Evolutionary conservation across 2,888 invertebrate genomes (phyloP).

Genomic region (Chouioia cunea): DNA sequence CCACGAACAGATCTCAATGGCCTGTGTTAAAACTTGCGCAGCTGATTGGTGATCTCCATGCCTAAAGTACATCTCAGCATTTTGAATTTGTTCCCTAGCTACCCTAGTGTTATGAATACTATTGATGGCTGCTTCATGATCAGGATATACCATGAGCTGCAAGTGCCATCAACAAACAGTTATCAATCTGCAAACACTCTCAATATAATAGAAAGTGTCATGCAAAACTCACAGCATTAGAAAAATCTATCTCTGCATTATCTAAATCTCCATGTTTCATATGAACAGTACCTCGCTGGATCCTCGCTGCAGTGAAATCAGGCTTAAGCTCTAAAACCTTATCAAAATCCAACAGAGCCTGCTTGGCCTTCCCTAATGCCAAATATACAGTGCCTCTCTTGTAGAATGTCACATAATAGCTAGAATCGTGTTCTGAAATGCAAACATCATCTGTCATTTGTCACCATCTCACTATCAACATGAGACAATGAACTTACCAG

Average conservation of each 20-base stretch:
- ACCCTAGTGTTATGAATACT: slow-evolving; percentile 78
- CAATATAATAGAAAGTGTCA: slow-evolving; percentile 1
- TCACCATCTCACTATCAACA: neutral
- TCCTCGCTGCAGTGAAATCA: slow-evolving; percentile 90
- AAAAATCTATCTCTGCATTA: slow-evolving; percentile 85
- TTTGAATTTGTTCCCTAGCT: slow-evolving; percentile 74
- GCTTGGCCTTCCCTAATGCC: slow-evolving; percentile 94
- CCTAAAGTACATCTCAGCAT: slow-evolving; percentile 75
- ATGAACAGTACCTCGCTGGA: slow-evolving; percentile 88
- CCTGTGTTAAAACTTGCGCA: slow-evolving; percentile 75
- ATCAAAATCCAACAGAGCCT: slow-evolving; percentile 94
- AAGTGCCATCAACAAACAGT: slow-evolving; percentile 3
- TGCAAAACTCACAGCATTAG: slow-evolving; percentile 80
- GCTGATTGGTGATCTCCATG: slow-evolving; percentile 73
- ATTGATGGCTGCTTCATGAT: slow-evolving; percentile 80
- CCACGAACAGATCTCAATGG: slow-evolving; percentile 92
- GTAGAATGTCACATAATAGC: slow-evolving; percentile 95
- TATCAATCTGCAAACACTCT: slow-evolving; percentile 1
- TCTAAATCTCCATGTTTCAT: slow-evolving; percentile 90
- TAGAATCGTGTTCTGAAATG: slow-evolving; percentile 94
- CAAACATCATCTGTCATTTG: too few relatives aligned
- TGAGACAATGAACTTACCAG: slow-evolving; percentile 76
- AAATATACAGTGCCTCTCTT: slow-evolving; percentile 96
- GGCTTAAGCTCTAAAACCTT: slow-evolving; percentile 93
- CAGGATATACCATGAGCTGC: slow-evolving; percentile 78